Conservation (phyloP, 2,113 vertebrate species). For the human region DNA sequence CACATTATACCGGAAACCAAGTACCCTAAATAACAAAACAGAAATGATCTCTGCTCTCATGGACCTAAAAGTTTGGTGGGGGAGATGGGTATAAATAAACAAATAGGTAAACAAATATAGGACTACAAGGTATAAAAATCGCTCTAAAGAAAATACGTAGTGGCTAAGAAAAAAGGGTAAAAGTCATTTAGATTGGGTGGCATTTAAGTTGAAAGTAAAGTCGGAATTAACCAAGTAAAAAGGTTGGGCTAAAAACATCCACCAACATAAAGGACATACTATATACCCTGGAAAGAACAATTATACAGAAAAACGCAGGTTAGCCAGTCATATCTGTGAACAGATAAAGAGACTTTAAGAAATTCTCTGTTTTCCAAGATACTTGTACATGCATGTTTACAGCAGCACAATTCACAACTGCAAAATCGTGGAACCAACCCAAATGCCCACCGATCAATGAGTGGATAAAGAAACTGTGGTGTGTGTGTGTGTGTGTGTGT, state of each 20-base stretch:
- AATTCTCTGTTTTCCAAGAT: not conserved
- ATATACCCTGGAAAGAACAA: not conserved
- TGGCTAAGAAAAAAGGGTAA: not conserved
- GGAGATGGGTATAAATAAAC: not conserved
- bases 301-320: not conserved
- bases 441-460: too few species aligned
- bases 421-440: too few species aligned
- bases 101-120: not conserved
- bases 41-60: not conserved
- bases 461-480: too few species aligned
- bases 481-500: fast-evolving
- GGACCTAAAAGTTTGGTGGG: not conserved
- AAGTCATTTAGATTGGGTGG: not conserved
- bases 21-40: not conserved
- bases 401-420: too few species aligned
- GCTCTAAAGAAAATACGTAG: not conserved
- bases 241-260: not conserved
- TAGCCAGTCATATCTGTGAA: not conserved
- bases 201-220: not conserved
- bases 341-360: not conserved
- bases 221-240: not conserved
- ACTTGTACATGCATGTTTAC: too few species aligned
- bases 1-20: not conserved
- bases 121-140: not conserved
- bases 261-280: fast-evolving